Evolutionary conservation across 2,113 vertebrate genomes (phyloP), one percentile per base, ranked within the genome.

Genomic region (Argyrosomus japonicus): DNA sequence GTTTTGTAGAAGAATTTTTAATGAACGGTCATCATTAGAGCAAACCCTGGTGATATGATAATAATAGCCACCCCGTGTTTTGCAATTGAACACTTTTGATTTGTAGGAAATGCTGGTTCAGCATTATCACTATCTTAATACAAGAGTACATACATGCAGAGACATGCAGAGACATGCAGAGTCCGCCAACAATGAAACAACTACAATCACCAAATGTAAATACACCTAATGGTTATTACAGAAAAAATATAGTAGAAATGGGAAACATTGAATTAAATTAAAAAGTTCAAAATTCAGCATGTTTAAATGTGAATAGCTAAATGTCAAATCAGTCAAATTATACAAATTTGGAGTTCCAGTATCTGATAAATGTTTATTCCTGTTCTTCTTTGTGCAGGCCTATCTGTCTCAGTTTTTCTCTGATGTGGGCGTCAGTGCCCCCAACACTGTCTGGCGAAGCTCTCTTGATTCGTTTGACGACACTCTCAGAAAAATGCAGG

Each of bases 401-500:
- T 89, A 90, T 45, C 77, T 90, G 68, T 89, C 88, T 43, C 60
- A 47, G 25, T 92, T 77, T 80, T 90, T 72, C 71, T 89, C 87
- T 15, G 81, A 90, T 0, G 75, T 87, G 64, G 83, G 81, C 3
- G 81, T 69, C 67, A 94, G 90, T 18, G 36, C 73, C 75, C 89
- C 84, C 29, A 83, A 27, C 62, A 73, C 32, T 3, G 6, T 47
- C 18, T 64, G 29, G 70, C 84, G 90, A 18, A 83, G 79, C 50
- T 68, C 86, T 40, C 58, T 88, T 0, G 86, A 90, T 43, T 77
- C 82, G 6, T 91, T 90, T 45, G 79, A 84, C 2, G 82, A 73
- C 12, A 76, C 71, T 5, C 87, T 96, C 12, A 94, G 71, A 86
- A 93, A 96, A 90, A 96, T 96, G 96, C 96, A 97, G 83, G 77